These are phyloP conservation scores for Drosophila bipectinata DNA, from an alignment of 1,140 invertebrate species.

Conservation along the genomic window DNA sequence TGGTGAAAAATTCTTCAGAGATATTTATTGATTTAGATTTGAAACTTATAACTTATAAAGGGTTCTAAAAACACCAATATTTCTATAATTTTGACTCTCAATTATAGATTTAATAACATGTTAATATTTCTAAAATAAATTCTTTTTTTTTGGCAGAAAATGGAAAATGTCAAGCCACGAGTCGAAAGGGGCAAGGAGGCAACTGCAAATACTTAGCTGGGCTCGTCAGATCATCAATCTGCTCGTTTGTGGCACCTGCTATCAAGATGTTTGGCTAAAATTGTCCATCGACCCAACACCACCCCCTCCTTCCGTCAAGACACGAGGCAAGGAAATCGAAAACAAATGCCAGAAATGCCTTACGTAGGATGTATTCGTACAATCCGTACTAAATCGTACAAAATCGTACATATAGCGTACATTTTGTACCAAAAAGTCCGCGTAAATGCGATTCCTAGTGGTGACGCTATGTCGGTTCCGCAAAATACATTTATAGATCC, in stretches of 20 bases:
- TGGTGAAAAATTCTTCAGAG: too few relatives aligned
- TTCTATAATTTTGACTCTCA: too few relatives aligned
- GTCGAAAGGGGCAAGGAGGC: background rate
- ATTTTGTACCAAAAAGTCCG: conserved; percentile 21
- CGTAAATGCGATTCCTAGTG: conserved; percentile 40
- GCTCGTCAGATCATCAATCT: conserved; percentile 35
- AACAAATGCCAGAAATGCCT: conserved; percentile 51
- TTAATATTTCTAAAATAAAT: too few relatives aligned
- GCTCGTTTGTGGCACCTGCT: conserved; percentile 56
- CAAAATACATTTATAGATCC: conserved; percentile 69
- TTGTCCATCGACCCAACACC: conserved; percentile 23
- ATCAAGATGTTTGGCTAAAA: conserved; percentile 56
- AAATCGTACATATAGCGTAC: conserved; percentile 22
- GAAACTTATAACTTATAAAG: too few relatives aligned
- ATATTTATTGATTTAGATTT: too few relatives aligned
- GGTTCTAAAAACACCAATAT: too few relatives aligned
- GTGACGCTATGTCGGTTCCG: conserved; percentile 73
- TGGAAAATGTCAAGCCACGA: background rate
- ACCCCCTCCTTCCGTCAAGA: background rate
- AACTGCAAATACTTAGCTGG: conserved; percentile 14
- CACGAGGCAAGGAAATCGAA: conserved; percentile 10
- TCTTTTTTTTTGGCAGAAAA: background rate
- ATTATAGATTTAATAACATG: too few relatives aligned
- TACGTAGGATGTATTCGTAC: conserved; percentile 41
- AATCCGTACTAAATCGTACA: conserved; percentile 21